Conservation (phyloP, 1,140 invertebrate genomes). For the Caerostris darwini region DNA sequence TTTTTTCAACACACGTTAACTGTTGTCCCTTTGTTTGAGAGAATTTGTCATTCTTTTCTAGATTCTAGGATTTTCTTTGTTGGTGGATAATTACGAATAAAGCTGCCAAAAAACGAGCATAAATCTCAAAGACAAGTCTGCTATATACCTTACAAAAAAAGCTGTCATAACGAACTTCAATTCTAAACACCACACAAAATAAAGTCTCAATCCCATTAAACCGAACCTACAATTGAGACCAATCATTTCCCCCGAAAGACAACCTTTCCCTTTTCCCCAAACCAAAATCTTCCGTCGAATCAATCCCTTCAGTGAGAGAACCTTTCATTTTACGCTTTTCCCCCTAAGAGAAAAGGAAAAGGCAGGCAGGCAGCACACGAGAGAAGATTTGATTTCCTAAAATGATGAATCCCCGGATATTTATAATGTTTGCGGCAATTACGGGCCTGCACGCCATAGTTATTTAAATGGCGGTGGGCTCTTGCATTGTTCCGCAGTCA, state of each 20-base stretch:
- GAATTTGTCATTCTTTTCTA: too few relatives aligned
- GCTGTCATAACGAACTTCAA: too few relatives aligned
- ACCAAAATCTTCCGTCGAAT: slow-evolving; percentile 38
- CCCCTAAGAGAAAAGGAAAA: neutral
- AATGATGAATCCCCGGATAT: slow-evolving; percentile 76
- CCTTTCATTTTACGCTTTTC: too few relatives aligned
- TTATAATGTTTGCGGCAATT: slow-evolving; percentile 77
- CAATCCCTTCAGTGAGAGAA: neutral
- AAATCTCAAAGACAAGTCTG: too few relatives aligned
- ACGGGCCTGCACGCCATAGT: slow-evolving; percentile 71
- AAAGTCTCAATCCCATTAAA: neutral
- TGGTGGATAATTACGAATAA: too few relatives aligned
- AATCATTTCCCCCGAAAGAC: neutral
- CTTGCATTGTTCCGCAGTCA: slow-evolving; percentile 59
- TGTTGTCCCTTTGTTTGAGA: too few relatives aligned
- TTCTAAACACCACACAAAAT: too few relatives aligned
- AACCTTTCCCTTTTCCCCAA: neutral
- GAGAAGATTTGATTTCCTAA: slow-evolving; percentile 72
- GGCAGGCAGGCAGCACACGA: neutral
- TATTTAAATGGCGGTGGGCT: slow-evolving; percentile 62
- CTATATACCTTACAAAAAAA: too few relatives aligned
- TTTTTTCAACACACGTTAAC: too few relatives aligned
- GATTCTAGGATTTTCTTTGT: too few relatives aligned
- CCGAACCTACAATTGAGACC: neutral
- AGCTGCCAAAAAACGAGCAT: too few relatives aligned